Base-by-base conservation (phyloP, 2,113 vertebrate species). In the Sander vitreus region DNA sequence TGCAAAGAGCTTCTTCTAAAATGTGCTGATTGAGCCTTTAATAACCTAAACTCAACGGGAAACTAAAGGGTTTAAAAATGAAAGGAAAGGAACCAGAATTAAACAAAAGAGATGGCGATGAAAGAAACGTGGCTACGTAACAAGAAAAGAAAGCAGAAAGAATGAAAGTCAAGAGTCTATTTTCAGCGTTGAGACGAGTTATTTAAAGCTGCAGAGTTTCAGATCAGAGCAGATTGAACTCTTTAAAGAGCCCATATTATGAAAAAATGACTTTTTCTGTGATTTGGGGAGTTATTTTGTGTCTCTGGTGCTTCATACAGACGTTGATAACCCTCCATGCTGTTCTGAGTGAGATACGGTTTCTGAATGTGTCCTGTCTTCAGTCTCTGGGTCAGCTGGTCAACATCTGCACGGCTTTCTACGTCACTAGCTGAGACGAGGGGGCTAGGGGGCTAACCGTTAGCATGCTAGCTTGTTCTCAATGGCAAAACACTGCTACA, bases 181-280 rank as follows among this genome's bases (percentile, higher is more conserved):
- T 88, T 72, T 45, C 75, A 76, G 75, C 39, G 1, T 3, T 7
- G 7, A n/a, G 47, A 68, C 36, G 2, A 12, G 25, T 72, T 85
- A 88, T 85, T 85, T 88, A 45, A 79, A 78, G 72, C 58, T 65
- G 25, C 57, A 54, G 47, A 75, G 36, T 12, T 43, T 73, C 50
- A 53, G 48, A 54, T 19, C 30, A 47, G 33, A 33, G 53, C 18
- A 30, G 12, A 36, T 65, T 14, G 55, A 57, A 84, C 39, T 12
- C 9, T 48, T 59, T 4, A 30, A 25, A 25, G 25, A 1, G 25
- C 25, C 25, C 25, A 25, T 25, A 25, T 25, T 25, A 25, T 25
- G 25, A 25, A 25, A 25, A 25, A 25, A 25, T 25, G 1, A 25
- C 25, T 25, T 25, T 25, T 25, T 25, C 25, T 25, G 25, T 1